These are phyloP conservation scores for Chionodraco myersi DNA, from an alignment of 2,113 vertebrate genomes.

Conservation along the genomic window DNA sequence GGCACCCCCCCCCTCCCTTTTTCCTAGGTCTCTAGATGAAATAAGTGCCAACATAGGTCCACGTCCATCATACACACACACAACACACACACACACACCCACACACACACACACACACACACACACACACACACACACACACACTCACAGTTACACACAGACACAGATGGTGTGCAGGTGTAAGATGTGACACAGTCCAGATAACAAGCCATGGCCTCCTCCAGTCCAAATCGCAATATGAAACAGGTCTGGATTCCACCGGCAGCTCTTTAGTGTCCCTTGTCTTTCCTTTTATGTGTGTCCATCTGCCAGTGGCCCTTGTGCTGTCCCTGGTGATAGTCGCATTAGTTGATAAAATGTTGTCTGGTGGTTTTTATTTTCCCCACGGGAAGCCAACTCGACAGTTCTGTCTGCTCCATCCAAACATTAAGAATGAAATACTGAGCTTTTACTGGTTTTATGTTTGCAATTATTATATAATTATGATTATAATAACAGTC, in stretches of 20 bases:
- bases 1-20: background rate
- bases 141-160: background rate
- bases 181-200: constrained; percentile 51
- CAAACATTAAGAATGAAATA: background rate
- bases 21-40: constrained; percentile 23
- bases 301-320: constrained; percentile 20
- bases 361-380: background rate
- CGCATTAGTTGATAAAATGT: background rate
- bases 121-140: constrained; percentile 34
- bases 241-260: background rate
- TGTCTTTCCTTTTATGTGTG: constrained; percentile 20
- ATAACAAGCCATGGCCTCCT: constrained; percentile 40
- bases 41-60: background rate
- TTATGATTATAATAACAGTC: background rate
- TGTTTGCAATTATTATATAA: background rate
- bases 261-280: too few species aligned
- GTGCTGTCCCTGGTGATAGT: background rate
- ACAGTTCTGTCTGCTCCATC: background rate
- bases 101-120: constrained; percentile 37
- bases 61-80: too few species aligned
- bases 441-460: background rate
- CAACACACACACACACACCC: constrained; percentile 31
- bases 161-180: constrained; percentile 70
- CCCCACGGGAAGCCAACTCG: background rate
- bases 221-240: constrained; percentile 15